Evolutionary conservation across 2,797 vertebrate genomes (phyloP).

Genomic region (Triplophysa yarkandensis): DNA sequence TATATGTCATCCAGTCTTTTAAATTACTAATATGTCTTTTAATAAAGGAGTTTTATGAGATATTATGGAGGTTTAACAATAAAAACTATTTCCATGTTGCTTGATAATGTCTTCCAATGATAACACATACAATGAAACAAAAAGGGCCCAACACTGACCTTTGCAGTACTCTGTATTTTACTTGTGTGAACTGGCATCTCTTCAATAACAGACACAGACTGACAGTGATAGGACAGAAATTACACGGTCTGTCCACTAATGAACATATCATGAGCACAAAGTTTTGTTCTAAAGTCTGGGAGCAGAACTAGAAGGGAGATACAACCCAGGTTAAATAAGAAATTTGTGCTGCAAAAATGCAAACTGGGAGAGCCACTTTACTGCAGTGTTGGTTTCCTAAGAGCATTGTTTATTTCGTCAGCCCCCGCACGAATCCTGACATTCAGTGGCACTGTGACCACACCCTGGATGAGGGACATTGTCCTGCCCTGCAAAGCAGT

Average conservation of each 20-base stretch:
- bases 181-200: neutral
- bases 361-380: neutral
- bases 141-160: neutral
- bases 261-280: neutral
- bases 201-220: neutral
- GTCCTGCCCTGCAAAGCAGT: conserved; percentile 94
- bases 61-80: neutral
- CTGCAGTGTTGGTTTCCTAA: neutral
- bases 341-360: neutral
- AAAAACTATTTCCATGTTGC: neutral
- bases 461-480: conserved; percentile 99
- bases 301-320: neutral
- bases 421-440: conserved; percentile 95
- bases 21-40: too few relatives aligned
- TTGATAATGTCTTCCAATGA: neutral
- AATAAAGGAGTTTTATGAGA: too few relatives aligned
- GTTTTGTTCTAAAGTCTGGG: neutral
- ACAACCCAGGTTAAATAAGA: too few relatives aligned
- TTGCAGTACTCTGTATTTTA: neutral
- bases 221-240: neutral
- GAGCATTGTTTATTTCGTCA: conserved; percentile 56
- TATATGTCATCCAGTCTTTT: too few relatives aligned
- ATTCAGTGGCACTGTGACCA: conserved; percentile 97
- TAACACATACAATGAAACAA: neutral
- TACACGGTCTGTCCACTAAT: too few relatives aligned